Percentiles rank a stretch among this genome's conserved stretches.
Conservation (phyloP, 1,140 invertebrate genomes). For the Schlechtendalia chinensis region DNA sequence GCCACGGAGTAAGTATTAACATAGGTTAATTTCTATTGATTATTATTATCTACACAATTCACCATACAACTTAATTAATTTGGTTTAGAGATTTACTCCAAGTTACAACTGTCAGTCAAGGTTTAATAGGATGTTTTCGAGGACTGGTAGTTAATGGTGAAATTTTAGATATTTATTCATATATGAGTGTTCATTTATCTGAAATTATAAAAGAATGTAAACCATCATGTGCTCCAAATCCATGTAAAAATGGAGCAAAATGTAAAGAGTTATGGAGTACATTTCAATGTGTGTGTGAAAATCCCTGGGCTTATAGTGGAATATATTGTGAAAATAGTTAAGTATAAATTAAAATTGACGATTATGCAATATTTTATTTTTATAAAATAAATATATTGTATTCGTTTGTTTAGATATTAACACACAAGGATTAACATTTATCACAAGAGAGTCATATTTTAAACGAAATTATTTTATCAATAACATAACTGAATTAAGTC, state of each 20-base stretch:
- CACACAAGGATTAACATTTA: slow-evolving; percentile 83
- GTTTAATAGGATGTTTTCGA: slow-evolving; percentile 88
- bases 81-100: slow-evolving; percentile 70
- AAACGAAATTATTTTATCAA: slow-evolving; percentile 73
- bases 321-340: slow-evolving; percentile 85
- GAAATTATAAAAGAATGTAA: slow-evolving; percentile 90
- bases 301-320: slow-evolving; percentile 87
- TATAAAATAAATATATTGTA: background rate
- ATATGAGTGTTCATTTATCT: slow-evolving; percentile 87
- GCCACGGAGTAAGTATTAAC: slow-evolving; percentile 72
- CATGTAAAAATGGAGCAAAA: slow-evolving; percentile 84
- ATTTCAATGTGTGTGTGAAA: slow-evolving; percentile 85
- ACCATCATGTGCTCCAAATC: slow-evolving; percentile 88
- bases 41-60: background rate
- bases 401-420: slow-evolving; percentile 75
- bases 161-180: slow-evolving; percentile 85
- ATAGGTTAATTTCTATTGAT: background rate
- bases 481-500: slow-evolving; percentile 63
- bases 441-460: slow-evolving; percentile 73
- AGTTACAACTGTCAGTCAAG: slow-evolving; percentile 75
- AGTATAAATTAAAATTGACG: slow-evolving; percentile 52
- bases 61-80: background rate
- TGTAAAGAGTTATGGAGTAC: slow-evolving; percentile 91
- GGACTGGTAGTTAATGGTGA: slow-evolving; percentile 88
- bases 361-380: background rate